These are phyloP conservation scores for Ammodytes dubius DNA, from an alignment of 2,113 vertebrate species.

Conservation along the genomic window DNA sequence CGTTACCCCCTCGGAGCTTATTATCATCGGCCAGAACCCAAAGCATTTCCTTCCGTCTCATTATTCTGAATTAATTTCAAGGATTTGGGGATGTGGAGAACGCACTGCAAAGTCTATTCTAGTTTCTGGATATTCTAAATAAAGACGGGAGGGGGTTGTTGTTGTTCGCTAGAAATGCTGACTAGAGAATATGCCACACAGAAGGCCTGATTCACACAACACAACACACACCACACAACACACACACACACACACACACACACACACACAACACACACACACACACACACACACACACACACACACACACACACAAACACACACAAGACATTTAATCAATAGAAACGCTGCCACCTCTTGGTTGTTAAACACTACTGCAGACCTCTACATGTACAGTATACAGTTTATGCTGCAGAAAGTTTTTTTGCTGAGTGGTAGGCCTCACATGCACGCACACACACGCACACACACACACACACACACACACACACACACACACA, in stretches of 20 bases:
- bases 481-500: too few relatives aligned
- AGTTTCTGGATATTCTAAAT: slow-evolving; percentile 35
- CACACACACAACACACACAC: too few relatives aligned
- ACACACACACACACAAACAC: too few relatives aligned
- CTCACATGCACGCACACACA: too few relatives aligned
- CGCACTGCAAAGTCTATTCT: not conserved
- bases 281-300: too few relatives aligned
- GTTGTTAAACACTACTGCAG: not conserved
- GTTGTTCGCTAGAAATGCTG: slow-evolving; percentile 29
- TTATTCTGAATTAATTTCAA: slow-evolving; percentile 8
- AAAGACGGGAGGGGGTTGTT: slow-evolving; percentile 7
- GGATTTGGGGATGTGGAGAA: not conserved
- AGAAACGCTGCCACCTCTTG: slow-evolving; percentile 46
- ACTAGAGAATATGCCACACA: slow-evolving; percentile 14
- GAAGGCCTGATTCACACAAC: not conserved
- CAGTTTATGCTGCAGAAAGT: not conserved
- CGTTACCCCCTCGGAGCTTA: not conserved
- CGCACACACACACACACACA: too few relatives aligned
- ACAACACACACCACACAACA: not conserved
- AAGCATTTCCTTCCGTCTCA: slow-evolving; percentile 10
- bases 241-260: too few relatives aligned
- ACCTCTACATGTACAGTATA: not conserved
- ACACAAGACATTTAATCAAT: not conserved
- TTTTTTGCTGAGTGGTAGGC: too few relatives aligned
- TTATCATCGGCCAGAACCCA: not conserved